Base-by-base conservation (phyloP, 2,113 vertebrate species). In the Brachirus orientalis region DNA sequence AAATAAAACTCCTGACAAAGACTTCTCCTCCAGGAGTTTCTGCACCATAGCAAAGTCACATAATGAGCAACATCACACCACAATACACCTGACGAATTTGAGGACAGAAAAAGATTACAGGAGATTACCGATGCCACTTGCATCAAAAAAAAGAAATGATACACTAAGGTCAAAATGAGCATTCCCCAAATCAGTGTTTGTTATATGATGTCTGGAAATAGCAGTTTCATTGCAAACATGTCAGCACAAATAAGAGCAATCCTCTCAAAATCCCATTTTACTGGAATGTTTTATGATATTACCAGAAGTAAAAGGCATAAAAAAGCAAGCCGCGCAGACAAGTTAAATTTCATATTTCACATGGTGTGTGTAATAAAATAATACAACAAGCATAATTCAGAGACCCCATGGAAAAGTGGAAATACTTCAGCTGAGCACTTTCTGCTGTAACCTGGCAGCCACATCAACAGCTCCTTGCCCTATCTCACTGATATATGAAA, bases 1-100 rank as follows among this genome's bases (percentile, higher is more conserved):
- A 84, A 91, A 91, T 89, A 89, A 91, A 92, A 92, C 85, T 92
- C 91, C 90, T 92, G 88, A 92, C 88, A 91, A 92, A 89, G 90
- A 90, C 77, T 92, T 91, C 86, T 83, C 80, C 85, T 86, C 69
- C 77, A 72, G 77, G 81, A 87, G 80, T 90, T 86, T 86, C 48
- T 81, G 82, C 80, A 77, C 66, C 44, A 52, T 59, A 61, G 84
- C 73, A 79, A 76, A 89, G 88, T 88, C 83, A 78, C 83, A 85
- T 83, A 89, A 89, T 90, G 85, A 90, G 81, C 74, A 43, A 52
- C 70, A 85, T 87, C 81, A 69, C 74, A 61, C 45, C 18, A 54
- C 56, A n/a, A 72, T 18, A 61, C 64, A 62, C 72, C 78, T 61
- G 59, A 65, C 54, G 53, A 80, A 83, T 81, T 59, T 47, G 48